Evolutionary conservation across 2,113 vertebrate species (phyloP).

Genomic region (Halichoerus grypus): DNA sequence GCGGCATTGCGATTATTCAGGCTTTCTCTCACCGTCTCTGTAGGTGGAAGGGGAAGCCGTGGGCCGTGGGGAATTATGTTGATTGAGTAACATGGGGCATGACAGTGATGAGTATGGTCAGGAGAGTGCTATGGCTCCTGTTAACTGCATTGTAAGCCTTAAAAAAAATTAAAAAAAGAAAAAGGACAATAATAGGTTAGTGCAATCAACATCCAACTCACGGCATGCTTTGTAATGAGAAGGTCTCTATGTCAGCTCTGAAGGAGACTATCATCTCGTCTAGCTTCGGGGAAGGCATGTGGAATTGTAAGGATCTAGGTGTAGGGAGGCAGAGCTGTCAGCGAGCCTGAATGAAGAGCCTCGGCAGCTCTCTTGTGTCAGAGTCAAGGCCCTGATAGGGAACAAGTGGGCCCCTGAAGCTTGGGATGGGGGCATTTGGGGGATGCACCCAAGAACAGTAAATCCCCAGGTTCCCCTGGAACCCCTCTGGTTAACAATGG

Average conservation of each 20-base stretch:
- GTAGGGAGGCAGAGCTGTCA: neutral
- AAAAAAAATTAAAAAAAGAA: neutral
- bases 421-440: neutral
- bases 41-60: neutral
- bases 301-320: neutral
- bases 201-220: neutral
- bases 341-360: neutral
- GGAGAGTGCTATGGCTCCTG: neutral
- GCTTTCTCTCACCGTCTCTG: neutral
- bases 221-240: neutral
- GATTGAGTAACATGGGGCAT: neutral
- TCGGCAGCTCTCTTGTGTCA: neutral
- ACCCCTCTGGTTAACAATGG: neutral
- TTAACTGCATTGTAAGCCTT: neutral
- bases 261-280: neutral
- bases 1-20: rapidly evolving
- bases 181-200: neutral
- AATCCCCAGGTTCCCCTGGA: neutral
- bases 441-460: neutral
- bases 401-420: neutral
- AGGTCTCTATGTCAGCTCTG: neutral
- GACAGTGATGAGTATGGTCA: neutral
- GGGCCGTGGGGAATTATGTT: neutral
- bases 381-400: neutral
- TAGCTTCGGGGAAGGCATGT: neutral